These are phyloP conservation scores for Premnoplex brunnescens DNA, from an alignment of 2,797 vertebrate species.

Conservation along the genomic window DNA sequence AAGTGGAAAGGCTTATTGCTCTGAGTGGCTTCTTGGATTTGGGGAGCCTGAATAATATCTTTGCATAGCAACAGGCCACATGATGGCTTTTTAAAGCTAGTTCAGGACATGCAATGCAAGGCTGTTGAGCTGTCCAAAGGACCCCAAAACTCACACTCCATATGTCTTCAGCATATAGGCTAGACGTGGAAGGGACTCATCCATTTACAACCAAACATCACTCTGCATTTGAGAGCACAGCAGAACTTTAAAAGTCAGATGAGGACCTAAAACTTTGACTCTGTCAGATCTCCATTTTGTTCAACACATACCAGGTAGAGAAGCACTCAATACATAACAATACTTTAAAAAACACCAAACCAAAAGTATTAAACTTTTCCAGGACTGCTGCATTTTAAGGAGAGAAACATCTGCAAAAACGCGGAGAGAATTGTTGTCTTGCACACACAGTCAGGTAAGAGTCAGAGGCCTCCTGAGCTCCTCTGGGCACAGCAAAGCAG, in stretches of 20 bases:
- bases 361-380: neutral
- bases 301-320: neutral
- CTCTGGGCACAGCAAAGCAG: neutral
- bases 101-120: neutral
- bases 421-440: neutral
- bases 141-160: neutral
- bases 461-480: neutral
- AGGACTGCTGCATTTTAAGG: neutral
- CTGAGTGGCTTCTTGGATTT: neutral
- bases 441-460: neutral
- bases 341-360: neutral
- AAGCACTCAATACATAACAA: rapidly evolving
- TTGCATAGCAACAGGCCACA: neutral
- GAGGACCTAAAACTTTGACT: neutral
- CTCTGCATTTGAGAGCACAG: neutral
- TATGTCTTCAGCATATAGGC: neutral
- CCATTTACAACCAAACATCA: neutral
- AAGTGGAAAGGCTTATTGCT: neutral
- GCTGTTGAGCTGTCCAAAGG: neutral
- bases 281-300: neutral
- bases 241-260: neutral
- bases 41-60: neutral
- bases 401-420: neutral
- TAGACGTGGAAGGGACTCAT: neutral
- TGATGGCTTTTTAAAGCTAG: neutral